These are phyloP conservation scores for Cantharis lateralis DNA, from an alignment of 2,888 invertebrate species.

Conservation along the genomic window DNA sequence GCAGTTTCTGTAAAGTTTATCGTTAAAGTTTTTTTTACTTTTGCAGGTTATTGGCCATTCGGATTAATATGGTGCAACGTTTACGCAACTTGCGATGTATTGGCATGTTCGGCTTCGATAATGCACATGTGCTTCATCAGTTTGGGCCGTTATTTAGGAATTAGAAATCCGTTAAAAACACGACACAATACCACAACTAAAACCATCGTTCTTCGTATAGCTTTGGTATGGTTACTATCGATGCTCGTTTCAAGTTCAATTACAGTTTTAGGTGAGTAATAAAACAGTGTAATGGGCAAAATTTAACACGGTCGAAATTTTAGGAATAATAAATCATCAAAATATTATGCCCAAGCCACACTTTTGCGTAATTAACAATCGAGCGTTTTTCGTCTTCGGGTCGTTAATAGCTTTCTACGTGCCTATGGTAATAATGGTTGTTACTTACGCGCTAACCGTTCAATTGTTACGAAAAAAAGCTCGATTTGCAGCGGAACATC, in stretches of 20 bases:
- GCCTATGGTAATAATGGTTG: constrained; percentile 93
- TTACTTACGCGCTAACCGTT: constrained; percentile 88
- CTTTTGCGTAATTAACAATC: constrained; percentile 81
- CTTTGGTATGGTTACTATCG: constrained; percentile 89
- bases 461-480: constrained; percentile 82
- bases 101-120: constrained; percentile 94
- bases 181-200: constrained; percentile 83
- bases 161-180: constrained; percentile 85
- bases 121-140: constrained; percentile 95
- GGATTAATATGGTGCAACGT: constrained; percentile 92
- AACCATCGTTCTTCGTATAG: constrained; percentile 84
- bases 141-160: constrained; percentile 85
- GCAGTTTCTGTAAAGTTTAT: background rate
- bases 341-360: constrained; percentile 82
- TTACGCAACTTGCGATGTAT: constrained; percentile 93
- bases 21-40: constrained; percentile 21
- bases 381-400: constrained; percentile 87
- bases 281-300: background rate
- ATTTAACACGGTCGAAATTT: constrained; percentile 25
- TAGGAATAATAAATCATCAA: constrained; percentile 74
- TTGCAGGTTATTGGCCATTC: constrained; percentile 90
- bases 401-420: constrained; percentile 94
- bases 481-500: constrained; percentile 69
- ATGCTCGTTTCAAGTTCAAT: constrained; percentile 87
- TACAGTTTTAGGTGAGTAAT: constrained; percentile 75